Evolutionary conservation across 2,888 invertebrate species (phyloP).

Genomic region (Leptopilina drosophilae): DNA sequence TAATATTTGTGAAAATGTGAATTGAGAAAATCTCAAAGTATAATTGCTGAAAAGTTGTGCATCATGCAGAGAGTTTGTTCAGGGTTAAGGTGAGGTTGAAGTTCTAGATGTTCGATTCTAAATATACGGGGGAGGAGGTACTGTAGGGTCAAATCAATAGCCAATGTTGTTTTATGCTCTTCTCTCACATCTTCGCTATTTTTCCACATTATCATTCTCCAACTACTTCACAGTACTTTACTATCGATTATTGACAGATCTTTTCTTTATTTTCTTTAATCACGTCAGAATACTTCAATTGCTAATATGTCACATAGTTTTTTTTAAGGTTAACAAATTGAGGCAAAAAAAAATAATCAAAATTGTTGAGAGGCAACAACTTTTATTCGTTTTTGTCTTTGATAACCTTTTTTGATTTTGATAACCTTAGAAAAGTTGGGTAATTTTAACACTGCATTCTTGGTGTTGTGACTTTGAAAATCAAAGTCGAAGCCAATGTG

Average conservation of each 20-base stretch:
- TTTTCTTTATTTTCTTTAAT: not conserved
- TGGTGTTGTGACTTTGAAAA: no score
- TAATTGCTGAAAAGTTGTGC: conserved; percentile 25
- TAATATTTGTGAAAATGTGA: conserved; percentile 5
- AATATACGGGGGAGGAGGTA: conserved; percentile 45
- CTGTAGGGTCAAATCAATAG: conserved; percentile 52
- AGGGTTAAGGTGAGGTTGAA: conserved; percentile 50
- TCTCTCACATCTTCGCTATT: not conserved
- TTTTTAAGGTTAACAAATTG: no score
- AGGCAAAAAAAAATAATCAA: no score
- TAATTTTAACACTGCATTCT: no score
- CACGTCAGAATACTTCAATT: not conserved
- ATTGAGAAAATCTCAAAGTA: conserved; percentile 18
- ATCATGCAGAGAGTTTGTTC: not conserved
- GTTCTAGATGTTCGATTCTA: conserved; percentile 47
- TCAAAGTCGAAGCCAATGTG: no score
- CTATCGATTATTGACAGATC: conserved; percentile 8
- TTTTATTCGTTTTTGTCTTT: no score
- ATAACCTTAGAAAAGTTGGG: no score
- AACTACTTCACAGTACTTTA: not conserved
- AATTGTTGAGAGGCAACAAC: no score
- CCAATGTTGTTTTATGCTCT: conserved; percentile 11
- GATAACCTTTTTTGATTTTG: no score
- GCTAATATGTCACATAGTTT: not conserved
- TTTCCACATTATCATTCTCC: not conserved